A percentile compares a stretch with the other conserved stretches of the same genome.
Conservation (phyloP, 2,113 vertebrate species). For the Seriola dumerili region DNA sequence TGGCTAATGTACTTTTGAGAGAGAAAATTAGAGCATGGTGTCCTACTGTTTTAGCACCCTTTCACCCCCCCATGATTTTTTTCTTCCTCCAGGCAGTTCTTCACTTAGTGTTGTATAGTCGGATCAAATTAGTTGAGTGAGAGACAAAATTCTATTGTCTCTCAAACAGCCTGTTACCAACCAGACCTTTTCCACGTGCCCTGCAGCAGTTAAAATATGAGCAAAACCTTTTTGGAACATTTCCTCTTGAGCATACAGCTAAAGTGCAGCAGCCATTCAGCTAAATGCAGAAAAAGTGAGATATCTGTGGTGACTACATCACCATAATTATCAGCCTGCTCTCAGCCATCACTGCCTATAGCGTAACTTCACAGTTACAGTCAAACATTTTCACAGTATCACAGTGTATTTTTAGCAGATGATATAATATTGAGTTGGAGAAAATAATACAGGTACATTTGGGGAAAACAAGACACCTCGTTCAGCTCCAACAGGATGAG, state of each 20-base stretch:
- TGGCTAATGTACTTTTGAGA: neutral
- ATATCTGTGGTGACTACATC: slow-evolving; percentile 7
- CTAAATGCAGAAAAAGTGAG: slow-evolving; percentile 13
- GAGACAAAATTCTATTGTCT: slow-evolving; percentile 22
- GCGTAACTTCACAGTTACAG: slow-evolving; percentile 27
- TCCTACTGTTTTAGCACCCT: neutral
- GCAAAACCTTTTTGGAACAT: slow-evolving; percentile 4
- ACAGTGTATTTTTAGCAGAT: slow-evolving; percentile 18
- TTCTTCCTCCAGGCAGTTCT: slow-evolving; percentile 25
- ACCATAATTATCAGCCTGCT: slow-evolving; percentile 28
- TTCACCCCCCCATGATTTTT: neutral
- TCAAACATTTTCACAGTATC: slow-evolving; percentile 23
- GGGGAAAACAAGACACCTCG: neutral
- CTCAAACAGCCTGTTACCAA: slow-evolving; percentile 24
- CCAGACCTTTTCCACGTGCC: neutral
- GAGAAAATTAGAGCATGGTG: neutral
- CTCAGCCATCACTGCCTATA: slow-evolving; percentile 28
- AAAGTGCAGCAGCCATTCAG: slow-evolving; percentile 10
- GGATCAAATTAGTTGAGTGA: slow-evolving; percentile 35
- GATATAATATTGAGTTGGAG: neutral
- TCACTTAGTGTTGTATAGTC: slow-evolving; percentile 23
- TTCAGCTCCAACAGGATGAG: slow-evolving; percentile 29
- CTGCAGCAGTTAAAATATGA: slow-evolving; percentile 23
- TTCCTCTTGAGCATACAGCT: neutral
- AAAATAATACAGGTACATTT: slow-evolving; percentile 1